Base-by-base conservation (phyloP, 53 echinoderm and acorn worm genomes). In the Crossaster papposus region DNA sequence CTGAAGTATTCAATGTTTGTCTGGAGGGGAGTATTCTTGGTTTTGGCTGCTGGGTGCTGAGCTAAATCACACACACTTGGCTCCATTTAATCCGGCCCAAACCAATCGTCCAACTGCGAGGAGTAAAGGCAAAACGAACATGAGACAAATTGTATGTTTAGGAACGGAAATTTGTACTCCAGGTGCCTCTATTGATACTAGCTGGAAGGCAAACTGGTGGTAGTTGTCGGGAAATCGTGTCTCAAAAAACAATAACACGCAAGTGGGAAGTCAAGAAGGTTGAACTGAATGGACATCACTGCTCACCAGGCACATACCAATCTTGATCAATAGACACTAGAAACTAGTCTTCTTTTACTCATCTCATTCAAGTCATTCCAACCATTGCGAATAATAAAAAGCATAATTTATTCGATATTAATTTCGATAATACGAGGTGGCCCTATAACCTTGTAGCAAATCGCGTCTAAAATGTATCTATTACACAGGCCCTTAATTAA, bases 111-210 rank as follows among this genome's bases (percentile, higher is more conserved):
- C 70, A 23, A 82, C 22, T 33, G 15, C 14, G 65, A 34, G 82
- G 68, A 82, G 70, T 65, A 28, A 38, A 15, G 17, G 38, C 44
- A 82, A 36, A 65, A 65, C 82, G 68, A 65, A 82, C 82, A 82
- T 17, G 70, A 82, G 65, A 65, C 82, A 12, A 82, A n/a, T 82
- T 82, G 68, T 44, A 68, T 82, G 70, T 68, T 82, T 65, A 37
- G 38, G 37, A 82, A 82, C 82, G 82, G 82, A 82, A 82, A 68
- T 82, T 68, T 68, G 70, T 38, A 38, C 82, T 65, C 50, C 82
- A 37, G 82, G 82, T 37, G 35, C 5, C 17, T 68, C 70, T 68
- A 82, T 82, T 82, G 82, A 82, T 82, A 82, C 82, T 82, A 32
- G 70, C 65, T 26, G 10, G 34, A 32, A 36, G 74, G 36, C 81